Evolutionary conservation across 2,113 vertebrate species (phyloP).

Genomic region (Sorex araneus): DNA sequence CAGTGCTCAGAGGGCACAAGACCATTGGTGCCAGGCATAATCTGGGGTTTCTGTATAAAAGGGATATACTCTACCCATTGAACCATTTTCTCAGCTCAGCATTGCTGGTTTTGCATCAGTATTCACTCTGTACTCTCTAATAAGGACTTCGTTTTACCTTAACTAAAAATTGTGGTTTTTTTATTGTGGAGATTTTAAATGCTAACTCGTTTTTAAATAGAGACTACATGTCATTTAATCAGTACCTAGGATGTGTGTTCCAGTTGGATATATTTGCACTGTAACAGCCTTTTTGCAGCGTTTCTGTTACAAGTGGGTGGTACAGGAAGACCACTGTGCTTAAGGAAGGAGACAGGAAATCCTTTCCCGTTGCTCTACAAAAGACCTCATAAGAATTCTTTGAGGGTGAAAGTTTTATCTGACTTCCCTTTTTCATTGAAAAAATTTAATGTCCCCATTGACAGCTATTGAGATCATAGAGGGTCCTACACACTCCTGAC

Average conservation of each 20-base stretch:
- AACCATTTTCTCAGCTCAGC: background rate
- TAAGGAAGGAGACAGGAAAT: background rate
- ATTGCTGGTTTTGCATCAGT: background rate
- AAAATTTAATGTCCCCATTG: too few species aligned
- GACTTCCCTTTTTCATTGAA: background rate
- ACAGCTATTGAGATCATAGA: too few species aligned
- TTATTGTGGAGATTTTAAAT: slow-evolving; percentile 22
- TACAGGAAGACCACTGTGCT: background rate
- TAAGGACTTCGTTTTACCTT: background rate
- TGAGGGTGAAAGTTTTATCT: slow-evolving; percentile 30
- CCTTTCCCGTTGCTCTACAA: background rate
- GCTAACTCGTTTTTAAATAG: background rate
- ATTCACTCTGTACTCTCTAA: background rate
- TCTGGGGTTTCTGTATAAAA: too few species aligned
- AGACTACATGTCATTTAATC: background rate
- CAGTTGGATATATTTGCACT: background rate
- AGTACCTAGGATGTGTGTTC: background rate
- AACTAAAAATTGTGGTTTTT: slow-evolving; percentile 28
- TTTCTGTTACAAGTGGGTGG: background rate
- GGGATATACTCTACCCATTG: too few species aligned
- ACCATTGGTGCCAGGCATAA: too few species aligned
- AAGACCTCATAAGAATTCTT: background rate
- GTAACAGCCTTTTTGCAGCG: background rate
- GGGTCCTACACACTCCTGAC: too few species aligned
- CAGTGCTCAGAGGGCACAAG: too few species aligned